A percentile compares a stretch with the other conserved stretches of the same genome.
Evolutionary conservation across 1,140 invertebrate genomes (phyloP).

Genomic region (Platorchestia sp.): DNA sequence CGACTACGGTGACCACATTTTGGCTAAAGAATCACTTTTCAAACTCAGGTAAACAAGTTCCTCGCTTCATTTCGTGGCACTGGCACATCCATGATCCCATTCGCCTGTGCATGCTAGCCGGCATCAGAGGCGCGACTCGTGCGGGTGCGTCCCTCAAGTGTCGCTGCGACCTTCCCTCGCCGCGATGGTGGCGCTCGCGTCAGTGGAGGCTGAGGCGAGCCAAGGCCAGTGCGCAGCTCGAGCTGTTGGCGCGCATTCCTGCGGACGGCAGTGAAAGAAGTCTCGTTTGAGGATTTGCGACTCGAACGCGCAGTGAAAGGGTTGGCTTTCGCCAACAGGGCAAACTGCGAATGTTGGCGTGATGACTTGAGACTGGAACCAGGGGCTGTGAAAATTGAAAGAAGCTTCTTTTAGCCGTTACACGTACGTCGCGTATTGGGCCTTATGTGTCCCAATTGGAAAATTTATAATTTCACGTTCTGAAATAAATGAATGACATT

Average conservation of each 20-base stretch:
- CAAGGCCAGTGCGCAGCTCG: not conserved
- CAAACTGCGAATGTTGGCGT: not conserved
- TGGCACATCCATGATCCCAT: not conserved
- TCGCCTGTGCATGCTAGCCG: not conserved
- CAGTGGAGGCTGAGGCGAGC: not conserved
- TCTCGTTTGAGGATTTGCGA: not conserved
- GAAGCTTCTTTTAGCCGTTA: not conserved
- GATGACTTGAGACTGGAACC: not conserved
- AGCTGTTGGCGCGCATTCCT: not conserved
- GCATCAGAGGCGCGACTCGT: not conserved
- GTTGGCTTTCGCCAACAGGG: not conserved
- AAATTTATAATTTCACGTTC: no score
- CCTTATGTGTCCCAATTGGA: no score
- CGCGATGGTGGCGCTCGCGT: not conserved
- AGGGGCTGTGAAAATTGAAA: not conserved
- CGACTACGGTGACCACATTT: no score
- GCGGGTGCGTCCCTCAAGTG: not conserved
- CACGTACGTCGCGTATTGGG: no score
- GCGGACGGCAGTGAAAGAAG: not conserved
- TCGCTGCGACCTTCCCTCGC: not conserved
- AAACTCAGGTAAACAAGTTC: no score
- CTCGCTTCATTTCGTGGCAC: not conserved
- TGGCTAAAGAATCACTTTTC: no score
- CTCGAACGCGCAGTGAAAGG: not conserved
- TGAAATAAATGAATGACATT: no score